Evolutionary conservation across 92 coral and sea anemone species (phyloP).

Genomic region (Hydrozoanthus gracilis): DNA sequence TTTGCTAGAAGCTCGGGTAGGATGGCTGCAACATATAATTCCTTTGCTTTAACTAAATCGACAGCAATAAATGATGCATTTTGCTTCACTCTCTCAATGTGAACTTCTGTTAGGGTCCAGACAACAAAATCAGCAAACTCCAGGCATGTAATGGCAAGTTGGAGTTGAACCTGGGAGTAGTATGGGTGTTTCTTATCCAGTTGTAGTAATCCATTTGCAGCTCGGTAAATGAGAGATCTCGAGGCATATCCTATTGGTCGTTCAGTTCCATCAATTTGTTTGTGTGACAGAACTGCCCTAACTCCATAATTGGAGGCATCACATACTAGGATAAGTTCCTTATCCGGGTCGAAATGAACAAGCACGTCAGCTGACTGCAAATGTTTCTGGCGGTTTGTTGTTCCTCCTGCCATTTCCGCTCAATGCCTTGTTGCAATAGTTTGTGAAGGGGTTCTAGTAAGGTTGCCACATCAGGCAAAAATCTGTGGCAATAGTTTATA

Average conservation of each 20-base stretch:
- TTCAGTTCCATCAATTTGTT: too few species aligned
- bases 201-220: slow-evolving; percentile 17
- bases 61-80: slow-evolving; percentile 59
- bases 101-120: slow-evolving; percentile 63
- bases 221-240: too few species aligned
- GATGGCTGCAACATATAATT: slow-evolving; percentile 60
- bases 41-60: slow-evolving; percentile 63
- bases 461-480: slow-evolving; percentile 51
- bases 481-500: slow-evolving; percentile 55
- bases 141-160: slow-evolving; percentile 37
- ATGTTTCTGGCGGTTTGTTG: slow-evolving; percentile 41
- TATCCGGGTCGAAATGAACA: slow-evolving; percentile 36
- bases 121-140: slow-evolving; percentile 72
- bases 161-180: slow-evolving; percentile 69
- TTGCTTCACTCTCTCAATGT: slow-evolving; percentile 59
- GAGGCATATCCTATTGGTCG: too few species aligned
- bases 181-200: slow-evolving; percentile 58
- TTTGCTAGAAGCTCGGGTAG: slow-evolving; percentile 76
- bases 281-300: too few species aligned
- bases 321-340: too few species aligned
- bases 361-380: slow-evolving; percentile 47
- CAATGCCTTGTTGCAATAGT: slow-evolving; percentile 36
- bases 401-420: slow-evolving; percentile 42
- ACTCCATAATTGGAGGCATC: too few species aligned
- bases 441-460: slow-evolving; percentile 53